Percentiles rank a stretch among this genome's conserved stretches.
phyloP scores from a whole-genome alignment of 64 coral and sea anemone species.

The Dendrophyllia cribrosa region DNA sequence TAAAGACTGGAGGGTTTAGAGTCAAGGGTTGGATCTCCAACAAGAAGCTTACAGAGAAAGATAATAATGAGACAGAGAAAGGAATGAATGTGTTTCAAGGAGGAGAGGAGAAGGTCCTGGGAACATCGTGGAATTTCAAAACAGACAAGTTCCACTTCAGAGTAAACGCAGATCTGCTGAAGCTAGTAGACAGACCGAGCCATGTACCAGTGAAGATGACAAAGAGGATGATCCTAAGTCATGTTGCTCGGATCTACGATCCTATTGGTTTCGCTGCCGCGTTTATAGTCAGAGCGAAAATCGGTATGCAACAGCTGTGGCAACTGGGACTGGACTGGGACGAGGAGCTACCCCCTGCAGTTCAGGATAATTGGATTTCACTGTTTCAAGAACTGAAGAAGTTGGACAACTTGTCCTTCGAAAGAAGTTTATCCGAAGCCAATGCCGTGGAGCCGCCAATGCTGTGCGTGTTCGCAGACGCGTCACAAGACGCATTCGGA shows the following conservation, averaged over 20 bases:
- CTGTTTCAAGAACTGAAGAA: no score
- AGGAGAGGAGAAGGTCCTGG: slow-evolving; percentile 49
- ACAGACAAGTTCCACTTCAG: slow-evolving; percentile 36
- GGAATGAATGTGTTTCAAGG: slow-evolving; percentile 15
- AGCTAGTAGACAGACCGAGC: slow-evolving; percentile 13
- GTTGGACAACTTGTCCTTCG: no score
- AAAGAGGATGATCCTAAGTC: slow-evolving; percentile 50
- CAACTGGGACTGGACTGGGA: no score
- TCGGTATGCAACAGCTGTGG: no score
- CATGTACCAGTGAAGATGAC: slow-evolving; percentile 21
- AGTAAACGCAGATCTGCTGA: slow-evolving; percentile 20
- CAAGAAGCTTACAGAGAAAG: slow-evolving; percentile 46
- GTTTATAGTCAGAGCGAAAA: no score
- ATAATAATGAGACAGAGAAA: not conserved
- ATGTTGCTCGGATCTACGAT: not conserved
- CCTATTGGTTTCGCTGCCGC: not conserved
- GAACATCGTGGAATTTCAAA: slow-evolving; percentile 14
- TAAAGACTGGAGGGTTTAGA: slow-evolving; percentile 65
- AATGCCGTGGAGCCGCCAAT: no score
- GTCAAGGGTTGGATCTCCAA: slow-evolving; percentile 64
- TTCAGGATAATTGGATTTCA: no score
- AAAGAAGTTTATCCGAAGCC: no score
- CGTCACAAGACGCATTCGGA: not conserved
- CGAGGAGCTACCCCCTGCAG: no score
- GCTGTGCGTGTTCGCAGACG: no score